Conservation (phyloP, 2,888 invertebrate species). For the Xylocampa areola region DNA sequence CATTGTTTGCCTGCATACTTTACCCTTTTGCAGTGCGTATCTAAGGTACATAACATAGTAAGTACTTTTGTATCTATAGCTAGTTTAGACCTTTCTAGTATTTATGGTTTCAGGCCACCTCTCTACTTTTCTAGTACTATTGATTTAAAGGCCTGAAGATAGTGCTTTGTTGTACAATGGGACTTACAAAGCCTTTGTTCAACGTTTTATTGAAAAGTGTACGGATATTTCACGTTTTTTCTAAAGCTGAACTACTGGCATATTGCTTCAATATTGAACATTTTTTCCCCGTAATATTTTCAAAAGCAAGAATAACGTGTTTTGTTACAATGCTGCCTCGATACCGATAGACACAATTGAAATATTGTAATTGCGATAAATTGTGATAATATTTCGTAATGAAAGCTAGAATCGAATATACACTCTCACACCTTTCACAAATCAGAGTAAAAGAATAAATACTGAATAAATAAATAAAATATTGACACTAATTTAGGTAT, state of each 20-base stretch:
- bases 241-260: not conserved
- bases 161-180: constrained; percentile 28
- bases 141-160: constrained; percentile 16
- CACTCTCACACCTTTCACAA: no score
- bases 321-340: not conserved
- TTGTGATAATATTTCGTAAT: no score
- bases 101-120: not conserved
- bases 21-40: not conserved
- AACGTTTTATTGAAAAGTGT: constrained; percentile 26
- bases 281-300: constrained; percentile 14
- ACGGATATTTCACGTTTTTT: constrained; percentile 9
- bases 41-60: not conserved
- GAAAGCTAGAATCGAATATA: no score
- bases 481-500: no score
- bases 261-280: constrained; percentile 20
- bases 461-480: no score
- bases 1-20: not conserved
- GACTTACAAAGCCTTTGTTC: constrained; percentile 26
- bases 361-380: no score
- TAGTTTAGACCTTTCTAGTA: not conserved
- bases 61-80: not conserved
- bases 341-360: not conserved
- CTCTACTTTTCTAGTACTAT: constrained; percentile 19
- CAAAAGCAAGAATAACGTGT: constrained; percentile 25
- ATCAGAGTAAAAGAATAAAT: no score